phyloP scores from a whole-genome alignment of 2,888 invertebrate species.

The Lasius fuliginosus region DNA sequence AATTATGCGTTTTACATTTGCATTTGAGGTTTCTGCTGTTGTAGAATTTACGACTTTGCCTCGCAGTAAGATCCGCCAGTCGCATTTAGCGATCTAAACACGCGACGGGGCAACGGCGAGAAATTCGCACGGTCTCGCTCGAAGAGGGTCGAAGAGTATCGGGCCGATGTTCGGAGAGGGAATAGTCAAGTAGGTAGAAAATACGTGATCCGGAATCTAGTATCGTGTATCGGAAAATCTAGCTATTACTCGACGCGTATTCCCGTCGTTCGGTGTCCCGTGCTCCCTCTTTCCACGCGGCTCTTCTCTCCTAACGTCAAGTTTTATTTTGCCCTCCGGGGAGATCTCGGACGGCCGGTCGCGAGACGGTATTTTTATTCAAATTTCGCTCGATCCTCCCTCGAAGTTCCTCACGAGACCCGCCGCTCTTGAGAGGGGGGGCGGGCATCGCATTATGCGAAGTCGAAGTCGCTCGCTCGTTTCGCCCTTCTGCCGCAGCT shows the following conservation, averaged over 20 bases:
- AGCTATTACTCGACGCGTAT: slow-evolving; percentile 71
- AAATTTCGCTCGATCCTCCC: slow-evolving; percentile 78
- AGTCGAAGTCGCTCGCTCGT: slow-evolving; percentile 63
- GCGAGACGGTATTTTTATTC: slow-evolving; percentile 81
- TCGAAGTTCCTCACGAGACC: slow-evolving; percentile 64
- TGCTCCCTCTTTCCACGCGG: slow-evolving; percentile 20
- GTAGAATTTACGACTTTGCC: slow-evolving; percentile 12
- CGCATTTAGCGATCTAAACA: slow-evolving; percentile 35
- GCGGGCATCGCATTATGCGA: slow-evolving; percentile 72
- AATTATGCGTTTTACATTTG: slow-evolving; percentile 21
- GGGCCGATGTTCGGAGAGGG: slow-evolving; percentile 67
- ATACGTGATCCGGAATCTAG: slow-evolving; percentile 78
- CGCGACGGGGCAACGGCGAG: slow-evolving; percentile 9
- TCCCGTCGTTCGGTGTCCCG: slow-evolving; percentile 29
- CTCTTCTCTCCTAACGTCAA: slow-evolving; percentile 53
- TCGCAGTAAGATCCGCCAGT: background rate
- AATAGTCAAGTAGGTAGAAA: slow-evolving; percentile 75
- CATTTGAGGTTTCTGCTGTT: background rate
- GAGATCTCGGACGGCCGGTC: slow-evolving; percentile 65
- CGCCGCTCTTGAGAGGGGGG: slow-evolving; percentile 47
- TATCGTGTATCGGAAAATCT: slow-evolving; percentile 77
- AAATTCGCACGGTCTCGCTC: slow-evolving; percentile 19
- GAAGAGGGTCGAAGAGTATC: slow-evolving; percentile 47
- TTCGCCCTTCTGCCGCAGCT: slow-evolving; percentile 66
- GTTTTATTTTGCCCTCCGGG: slow-evolving; percentile 76